Evolutionary conservation across 2,797 vertebrate species (phyloP), one percentile per base, ranked within the genome.

Genomic region (Syngnathus rostellatus): DNA sequence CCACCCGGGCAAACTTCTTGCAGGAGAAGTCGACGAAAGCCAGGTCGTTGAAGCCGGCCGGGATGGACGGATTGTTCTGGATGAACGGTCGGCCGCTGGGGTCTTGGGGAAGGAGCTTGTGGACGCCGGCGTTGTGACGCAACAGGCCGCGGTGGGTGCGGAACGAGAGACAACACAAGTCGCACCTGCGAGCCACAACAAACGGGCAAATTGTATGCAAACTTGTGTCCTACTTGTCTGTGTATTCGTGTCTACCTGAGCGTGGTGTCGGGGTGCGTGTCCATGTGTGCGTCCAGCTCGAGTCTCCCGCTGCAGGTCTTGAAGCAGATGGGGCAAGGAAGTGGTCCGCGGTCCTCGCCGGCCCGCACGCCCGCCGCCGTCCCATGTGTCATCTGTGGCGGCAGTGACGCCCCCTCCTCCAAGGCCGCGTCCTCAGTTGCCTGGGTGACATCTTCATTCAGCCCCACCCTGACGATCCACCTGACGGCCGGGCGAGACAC

Each of bases 1-100:
- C 96, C 77, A 99, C 98, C 71, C 92, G 90, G 43, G 95, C 91
- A 53, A 99, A 99, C 86, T 98, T 99, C 78, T 89, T 90, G 83
- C 95, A 98, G 83, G 95, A 97, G 89, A 99, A 98, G 89, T 99
- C 97, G 0, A 94, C 96, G 90, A 98, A 99, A 74, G 96, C 94
- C 76, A 99, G 88, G 81, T 99, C 97, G 0, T 97, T 95, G 92
- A 99, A 98, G 83, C 97, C 96, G 39, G 93, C 90, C 1, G 96
- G 94, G 85, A 99, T 96, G 3, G 94, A 96, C 74, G 96, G 95
- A 83, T 99, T 99, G 92, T 90, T 98, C 88, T 98, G 96, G 86
- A 98, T 99, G 83, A 95, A 99, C 65, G 97, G 97, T 11, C 85
- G 93, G 64, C 97, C 97, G 23, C 74, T 89, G 0, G 92, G 92